Evolutionary conservation across 2,113 vertebrate species (phyloP).

Genomic region (Dasyornis broadbenti): DNA sequence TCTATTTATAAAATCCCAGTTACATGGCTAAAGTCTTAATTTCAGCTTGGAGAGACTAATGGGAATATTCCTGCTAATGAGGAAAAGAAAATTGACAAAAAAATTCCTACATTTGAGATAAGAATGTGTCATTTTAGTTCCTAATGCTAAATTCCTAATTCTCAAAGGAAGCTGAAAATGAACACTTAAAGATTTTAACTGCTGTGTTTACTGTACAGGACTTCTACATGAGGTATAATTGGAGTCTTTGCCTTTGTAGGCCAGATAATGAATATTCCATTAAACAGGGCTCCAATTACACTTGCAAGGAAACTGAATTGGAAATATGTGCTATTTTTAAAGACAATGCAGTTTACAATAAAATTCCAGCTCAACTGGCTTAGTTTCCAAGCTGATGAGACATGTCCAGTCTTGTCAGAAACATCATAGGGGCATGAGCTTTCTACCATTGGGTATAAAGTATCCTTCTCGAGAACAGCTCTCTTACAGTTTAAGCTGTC

Average conservation of each 20-base stretch:
- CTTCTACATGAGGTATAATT: neutral
- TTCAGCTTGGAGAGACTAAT: neutral
- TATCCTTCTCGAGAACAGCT: neutral
- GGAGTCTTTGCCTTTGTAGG: neutral
- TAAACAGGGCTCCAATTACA: neutral
- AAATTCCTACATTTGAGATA: neutral
- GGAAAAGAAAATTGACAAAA: neutral
- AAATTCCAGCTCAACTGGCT: neutral
- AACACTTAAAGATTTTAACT: neutral
- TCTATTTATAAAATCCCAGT: neutral
- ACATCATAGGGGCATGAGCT: neutral
- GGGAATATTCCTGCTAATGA: neutral
- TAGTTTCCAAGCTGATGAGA: neutral
- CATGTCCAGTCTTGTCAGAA: neutral
- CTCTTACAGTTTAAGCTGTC: neutral
- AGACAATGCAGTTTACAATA: neutral
- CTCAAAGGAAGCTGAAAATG: neutral
- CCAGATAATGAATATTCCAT: neutral
- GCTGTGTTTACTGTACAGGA: neutral
- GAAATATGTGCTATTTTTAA: conserved; percentile 12
- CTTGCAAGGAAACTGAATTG: neutral
- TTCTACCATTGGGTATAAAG: neutral
- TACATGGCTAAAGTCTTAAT: neutral
- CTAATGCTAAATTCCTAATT: neutral
- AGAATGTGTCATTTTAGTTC: neutral